These are phyloP conservation scores for Nothobranchius furzeri DNA, from an alignment of 2,113 vertebrate genomes.

Conservation along the genomic window DNA sequence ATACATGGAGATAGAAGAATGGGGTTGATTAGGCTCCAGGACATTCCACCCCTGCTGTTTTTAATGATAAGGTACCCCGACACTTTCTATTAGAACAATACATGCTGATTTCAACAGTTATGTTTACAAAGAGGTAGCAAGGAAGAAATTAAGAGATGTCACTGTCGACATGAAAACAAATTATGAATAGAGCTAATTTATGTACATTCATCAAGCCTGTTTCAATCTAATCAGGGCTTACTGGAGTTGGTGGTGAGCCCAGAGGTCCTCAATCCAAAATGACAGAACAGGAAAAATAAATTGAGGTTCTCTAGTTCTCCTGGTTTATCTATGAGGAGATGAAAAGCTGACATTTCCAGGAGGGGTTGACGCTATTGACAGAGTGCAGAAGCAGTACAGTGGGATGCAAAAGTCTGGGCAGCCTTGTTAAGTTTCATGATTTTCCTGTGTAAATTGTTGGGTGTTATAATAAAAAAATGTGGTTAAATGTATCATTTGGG, in stretches of 20 bases:
- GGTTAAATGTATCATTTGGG: too few species aligned
- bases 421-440: too few species aligned
- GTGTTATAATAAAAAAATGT: too few species aligned
- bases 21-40: not conserved
- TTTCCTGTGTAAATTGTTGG: too few species aligned
- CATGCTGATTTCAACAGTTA: not conserved
- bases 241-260: not conserved
- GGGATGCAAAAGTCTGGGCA: too few species aligned
- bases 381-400: too few species aligned
- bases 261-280: not conserved
- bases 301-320: not conserved
- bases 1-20: not conserved
- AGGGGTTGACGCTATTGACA: too few species aligned
- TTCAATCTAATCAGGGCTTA: constrained; percentile 7
- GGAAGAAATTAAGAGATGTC: not conserved
- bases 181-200: not conserved
- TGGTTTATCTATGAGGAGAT: too few species aligned
- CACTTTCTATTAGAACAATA: not conserved
- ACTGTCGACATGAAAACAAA: not conserved
- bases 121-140: not conserved
- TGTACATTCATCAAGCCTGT: not conserved
- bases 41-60: not conserved
- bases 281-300: not conserved
- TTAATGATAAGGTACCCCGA: not conserved
- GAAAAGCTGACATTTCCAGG: too few species aligned